Base-by-base conservation (phyloP, 2,888 invertebrate species). In the Pachymerium ferrugineum region DNA sequence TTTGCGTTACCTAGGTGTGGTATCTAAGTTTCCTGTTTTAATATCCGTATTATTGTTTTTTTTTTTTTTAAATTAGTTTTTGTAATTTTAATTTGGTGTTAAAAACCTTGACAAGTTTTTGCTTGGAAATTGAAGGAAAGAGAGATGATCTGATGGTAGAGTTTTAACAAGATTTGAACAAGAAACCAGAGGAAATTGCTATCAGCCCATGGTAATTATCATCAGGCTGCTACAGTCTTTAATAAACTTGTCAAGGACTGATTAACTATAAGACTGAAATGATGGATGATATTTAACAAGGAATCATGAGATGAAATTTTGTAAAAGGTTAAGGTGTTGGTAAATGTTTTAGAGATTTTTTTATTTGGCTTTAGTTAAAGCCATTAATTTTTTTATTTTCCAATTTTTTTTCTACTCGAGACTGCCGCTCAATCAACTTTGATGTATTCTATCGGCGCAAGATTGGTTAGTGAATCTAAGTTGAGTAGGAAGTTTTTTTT, bases 151-250 rank as follows among this genome's bases (percentile, higher is more conserved):
- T 62, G 62, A 62, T 25, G 62, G 62, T 28, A 62, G 62, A 62
- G 25, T n/a, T n/a, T 62, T 62, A 62, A 62, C 62, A 28, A 62
- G 62, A 62, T 62, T 62, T 62, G 62, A 62, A 62, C 62, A 62
- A 62, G 62, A 62, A 62, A 62, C 62, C 62, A 62, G 62, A 62
- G 62, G 62, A 62, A 62, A 62, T 62, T 62, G 62, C 28, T 62
- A 62, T 62, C 62, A 62, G 62, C 62, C 25, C 10, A 28, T 10
- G 12, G 62, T 62, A 62, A 62, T 62, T 62, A 62, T 28, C 62
- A 28, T 62, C 62, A 62, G 62, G 62, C 28, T 62, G 25, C 62
- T 62, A 62, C 62, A 62, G 25, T 28, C 62, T 62, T 62, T 62
- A 62, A 62, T 62, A 62, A 25, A 62, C 62, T 0, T 62, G 62